Percentiles rank a stretch among this genome's conserved stretches.
phyloP scores from a whole-genome alignment of 2,888 invertebrate species.

The Amaurobius ferox region DNA sequence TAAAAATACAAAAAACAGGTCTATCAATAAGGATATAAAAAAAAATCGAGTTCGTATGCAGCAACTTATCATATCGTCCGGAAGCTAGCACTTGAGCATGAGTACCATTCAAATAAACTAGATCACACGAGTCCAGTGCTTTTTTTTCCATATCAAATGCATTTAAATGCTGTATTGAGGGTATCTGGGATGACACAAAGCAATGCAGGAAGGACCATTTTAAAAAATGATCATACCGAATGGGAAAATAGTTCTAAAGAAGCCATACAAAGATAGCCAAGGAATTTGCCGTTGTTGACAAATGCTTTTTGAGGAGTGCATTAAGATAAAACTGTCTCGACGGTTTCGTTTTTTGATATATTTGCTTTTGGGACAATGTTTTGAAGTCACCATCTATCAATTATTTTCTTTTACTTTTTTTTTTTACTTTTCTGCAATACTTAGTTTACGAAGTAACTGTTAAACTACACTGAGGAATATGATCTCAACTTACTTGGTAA shows the following conservation, averaged over 20 bases:
- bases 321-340: constrained; percentile 29
- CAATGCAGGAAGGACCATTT: neutral
- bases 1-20: no score
- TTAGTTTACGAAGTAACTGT: no score
- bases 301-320: constrained; percentile 30
- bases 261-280: neutral
- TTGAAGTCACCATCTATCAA: neutral
- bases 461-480: no score
- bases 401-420: no score
- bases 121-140: neutral
- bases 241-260: neutral
- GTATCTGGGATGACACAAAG: neutral
- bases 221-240: neutral
- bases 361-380: no score
- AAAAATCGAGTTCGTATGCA: neutral
- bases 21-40: no score
- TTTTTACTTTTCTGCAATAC: no score
- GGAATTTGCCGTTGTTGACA: constrained; percentile 38
- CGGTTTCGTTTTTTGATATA: neutral
- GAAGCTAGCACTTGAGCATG: neutral
- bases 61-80: neutral
- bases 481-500: no score
- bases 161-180: neutral
- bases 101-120: neutral
- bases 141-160: neutral